phyloP scores from a whole-genome alignment of 2,797 vertebrate genomes.

The Hirundo rustica region DNA sequence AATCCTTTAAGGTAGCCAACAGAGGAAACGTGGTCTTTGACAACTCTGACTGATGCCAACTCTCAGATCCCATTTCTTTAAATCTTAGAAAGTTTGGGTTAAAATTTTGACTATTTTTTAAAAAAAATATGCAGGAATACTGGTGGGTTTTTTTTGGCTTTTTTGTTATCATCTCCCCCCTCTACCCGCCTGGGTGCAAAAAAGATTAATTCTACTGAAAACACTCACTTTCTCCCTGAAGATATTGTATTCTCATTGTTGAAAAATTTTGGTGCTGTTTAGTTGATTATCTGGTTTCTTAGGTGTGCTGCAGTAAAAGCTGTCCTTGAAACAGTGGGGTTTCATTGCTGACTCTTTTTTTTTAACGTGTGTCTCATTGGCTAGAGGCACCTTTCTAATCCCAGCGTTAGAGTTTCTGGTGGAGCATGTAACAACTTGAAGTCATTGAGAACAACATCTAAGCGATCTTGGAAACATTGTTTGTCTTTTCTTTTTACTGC shows the following conservation, averaged over 20 bases:
- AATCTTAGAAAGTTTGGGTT: background rate
- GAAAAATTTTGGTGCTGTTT: background rate
- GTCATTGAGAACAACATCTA: background rate
- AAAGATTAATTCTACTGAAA: background rate
- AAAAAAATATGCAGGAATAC: background rate
- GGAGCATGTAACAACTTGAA: background rate
- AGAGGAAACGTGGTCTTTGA: background rate
- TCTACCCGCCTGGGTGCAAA: accelerated
- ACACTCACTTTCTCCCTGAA: background rate
- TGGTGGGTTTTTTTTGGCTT: accelerated
- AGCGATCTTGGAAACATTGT: background rate
- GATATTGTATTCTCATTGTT: background rate
- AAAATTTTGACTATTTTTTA: background rate
- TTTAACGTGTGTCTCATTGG: background rate
- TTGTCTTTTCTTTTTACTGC: background rate
- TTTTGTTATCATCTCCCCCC: background rate
- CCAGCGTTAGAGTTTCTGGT: background rate
- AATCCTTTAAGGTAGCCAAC: background rate
- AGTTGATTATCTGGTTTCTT: background rate
- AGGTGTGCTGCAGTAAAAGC: background rate
- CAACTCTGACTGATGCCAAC: background rate
- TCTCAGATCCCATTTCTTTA: background rate
- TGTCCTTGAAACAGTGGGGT: background rate
- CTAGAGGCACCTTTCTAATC: background rate
- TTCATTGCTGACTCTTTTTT: background rate